phyloP scores from a whole-genome alignment of 2,888 invertebrate genomes.

The Ichneumoninae sp. region DNA sequence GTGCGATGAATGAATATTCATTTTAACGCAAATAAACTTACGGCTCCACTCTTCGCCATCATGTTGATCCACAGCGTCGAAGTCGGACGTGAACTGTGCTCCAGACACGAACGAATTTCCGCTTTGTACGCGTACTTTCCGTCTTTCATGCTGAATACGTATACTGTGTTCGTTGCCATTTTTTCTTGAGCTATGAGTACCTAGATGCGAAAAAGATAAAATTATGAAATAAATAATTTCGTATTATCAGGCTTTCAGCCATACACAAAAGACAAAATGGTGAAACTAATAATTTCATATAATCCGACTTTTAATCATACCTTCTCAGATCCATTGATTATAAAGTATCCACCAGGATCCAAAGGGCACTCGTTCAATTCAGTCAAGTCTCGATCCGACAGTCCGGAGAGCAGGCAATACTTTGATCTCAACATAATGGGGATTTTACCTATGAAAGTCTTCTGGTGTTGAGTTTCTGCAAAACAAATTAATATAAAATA shows the following conservation, averaged over 20 bases:
- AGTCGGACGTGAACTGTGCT: constrained; percentile 97
- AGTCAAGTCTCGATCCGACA: constrained; percentile 99
- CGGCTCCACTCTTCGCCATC: constrained; percentile 98
- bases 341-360: constrained; percentile 99
- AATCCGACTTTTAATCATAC: constrained; percentile 79
- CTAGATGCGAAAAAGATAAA: constrained; percentile 72
- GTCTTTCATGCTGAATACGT: constrained; percentile 99
- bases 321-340: constrained; percentile 99
- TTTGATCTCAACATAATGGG: constrained; percentile 99
- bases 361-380: constrained; percentile 99
- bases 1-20: background rate
- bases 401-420: constrained; percentile 96
- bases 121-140: constrained; percentile 99
- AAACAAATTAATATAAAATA: background rate
- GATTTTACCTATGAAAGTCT: constrained; percentile 92
- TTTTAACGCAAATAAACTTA: constrained; percentile 74
- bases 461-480: constrained; percentile 87
- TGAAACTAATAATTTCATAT: background rate
- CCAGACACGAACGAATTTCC: constrained; percentile 97
- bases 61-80: constrained; percentile 99
- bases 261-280: background rate
- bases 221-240: background rate
- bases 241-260: background rate
- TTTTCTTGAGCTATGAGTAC: constrained; percentile 99
- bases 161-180: constrained; percentile 99